A percentile compares a stretch with the other conserved stretches of the same genome.
Conservation (phyloP, 2,797 vertebrate genomes). For the Pachyuromys duprasi region DNA sequence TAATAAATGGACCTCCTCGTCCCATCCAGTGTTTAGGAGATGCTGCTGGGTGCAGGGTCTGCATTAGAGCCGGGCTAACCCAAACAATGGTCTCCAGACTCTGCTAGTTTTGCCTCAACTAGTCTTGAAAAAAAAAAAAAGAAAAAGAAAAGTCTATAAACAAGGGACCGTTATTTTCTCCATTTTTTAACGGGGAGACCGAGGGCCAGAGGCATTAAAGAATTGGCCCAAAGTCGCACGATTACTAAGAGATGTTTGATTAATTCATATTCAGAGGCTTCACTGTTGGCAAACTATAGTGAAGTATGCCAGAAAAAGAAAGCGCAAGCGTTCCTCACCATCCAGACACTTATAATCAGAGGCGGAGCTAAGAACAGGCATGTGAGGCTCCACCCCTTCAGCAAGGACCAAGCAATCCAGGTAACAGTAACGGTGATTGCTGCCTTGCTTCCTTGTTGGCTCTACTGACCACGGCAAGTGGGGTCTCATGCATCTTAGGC, state of each 20-base stretch:
- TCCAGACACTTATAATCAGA: background rate
- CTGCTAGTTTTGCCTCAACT: background rate
- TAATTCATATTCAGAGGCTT: background rate
- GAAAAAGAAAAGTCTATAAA: background rate
- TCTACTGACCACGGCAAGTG: background rate
- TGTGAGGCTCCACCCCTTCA: background rate
- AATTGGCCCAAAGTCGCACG: background rate
- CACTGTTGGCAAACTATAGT: background rate
- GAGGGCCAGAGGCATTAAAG: conserved; percentile 17
- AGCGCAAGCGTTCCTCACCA: background rate
- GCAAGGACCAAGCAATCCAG: background rate
- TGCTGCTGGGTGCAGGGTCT: background rate
- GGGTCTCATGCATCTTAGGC: background rate
- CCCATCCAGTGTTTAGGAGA: background rate
- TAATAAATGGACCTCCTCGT: background rate
- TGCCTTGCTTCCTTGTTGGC: background rate
- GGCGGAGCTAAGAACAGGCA: background rate
- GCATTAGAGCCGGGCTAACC: background rate
- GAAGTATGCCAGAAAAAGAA: background rate
- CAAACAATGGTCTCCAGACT: background rate
- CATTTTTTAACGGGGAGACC: background rate
- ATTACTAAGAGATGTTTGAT: background rate
- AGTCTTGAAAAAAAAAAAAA: background rate
- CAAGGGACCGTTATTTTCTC: background rate
- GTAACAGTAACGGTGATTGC: background rate